Conservation (phyloP, 2,113 vertebrate species). For the Sceloporus tristichus region DNA sequence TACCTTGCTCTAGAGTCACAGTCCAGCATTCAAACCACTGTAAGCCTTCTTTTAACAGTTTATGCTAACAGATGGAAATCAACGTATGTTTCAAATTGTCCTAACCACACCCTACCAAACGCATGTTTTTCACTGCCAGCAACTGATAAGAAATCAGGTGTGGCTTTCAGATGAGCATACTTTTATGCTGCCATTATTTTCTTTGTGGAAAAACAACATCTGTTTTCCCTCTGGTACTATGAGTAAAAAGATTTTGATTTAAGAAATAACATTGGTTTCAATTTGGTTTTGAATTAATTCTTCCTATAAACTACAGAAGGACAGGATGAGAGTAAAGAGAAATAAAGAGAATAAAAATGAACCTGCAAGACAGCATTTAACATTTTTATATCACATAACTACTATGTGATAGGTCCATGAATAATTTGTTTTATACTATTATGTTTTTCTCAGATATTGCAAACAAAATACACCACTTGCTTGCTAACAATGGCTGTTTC, state of each 20-base stretch:
- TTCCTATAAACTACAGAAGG: background rate
- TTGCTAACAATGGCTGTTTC: background rate
- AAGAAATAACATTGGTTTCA: constrained; percentile 29
- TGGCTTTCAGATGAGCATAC: constrained; percentile 17
- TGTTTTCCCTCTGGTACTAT: constrained; percentile 8
- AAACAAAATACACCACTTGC: background rate
- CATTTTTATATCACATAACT: background rate
- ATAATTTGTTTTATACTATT: background rate
- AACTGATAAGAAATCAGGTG: constrained; percentile 4
- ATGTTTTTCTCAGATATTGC: background rate
- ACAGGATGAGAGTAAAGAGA: background rate
- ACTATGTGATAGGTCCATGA: background rate
- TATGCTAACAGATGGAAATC: background rate
- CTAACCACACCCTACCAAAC: background rate
- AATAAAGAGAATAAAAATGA: background rate
- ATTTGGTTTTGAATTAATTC: constrained; percentile 10
- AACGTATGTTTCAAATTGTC: background rate
- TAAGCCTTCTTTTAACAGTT: background rate
- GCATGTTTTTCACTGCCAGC: constrained; percentile 8
- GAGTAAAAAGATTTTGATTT: constrained; percentile 5
- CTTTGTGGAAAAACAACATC: constrained; percentile 22
- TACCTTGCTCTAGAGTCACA: too few relatives aligned
- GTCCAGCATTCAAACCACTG: background rate
- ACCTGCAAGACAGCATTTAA: background rate
- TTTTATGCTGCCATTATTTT: constrained; percentile 21